Base-by-base conservation (phyloP, 2,113 vertebrate species). In the Centropristis striata region DNA sequence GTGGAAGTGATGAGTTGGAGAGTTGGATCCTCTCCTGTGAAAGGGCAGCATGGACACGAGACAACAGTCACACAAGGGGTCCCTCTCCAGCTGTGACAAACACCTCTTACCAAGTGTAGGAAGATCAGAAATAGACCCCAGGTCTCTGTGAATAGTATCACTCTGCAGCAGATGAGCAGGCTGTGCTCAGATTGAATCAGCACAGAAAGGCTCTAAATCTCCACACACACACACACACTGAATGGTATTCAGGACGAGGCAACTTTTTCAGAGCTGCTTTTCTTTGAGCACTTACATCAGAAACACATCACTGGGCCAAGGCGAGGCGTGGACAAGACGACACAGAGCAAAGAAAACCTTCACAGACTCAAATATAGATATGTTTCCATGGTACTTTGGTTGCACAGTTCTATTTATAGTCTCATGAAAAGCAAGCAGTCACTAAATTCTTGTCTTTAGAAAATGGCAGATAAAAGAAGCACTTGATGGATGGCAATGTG, bases 351-450 rank as follows among this genome's bases (percentile, higher is more conserved):
- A 61, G 39, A 75, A 81, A 66, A 42, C 46, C 51, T 70, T 77
- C 23, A 18, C 37, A 39, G 66, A 58, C n/a, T 90, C 36, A 74
- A 78, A 86, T 55, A 75, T 63, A 84, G 49, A 64, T 21, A 25
- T 20, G 80, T 85, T 90, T 70, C 72, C 68, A 82, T 84, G 78
- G 63, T 20, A 23, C 44, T 88, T 28, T 55, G 15, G n/a, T 51
- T 70, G 20, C 47, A 37, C 64, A 37, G 39, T 32, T 85, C 81
- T 88, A 86, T 90, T 86, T 88, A 32, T 82, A 90, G 74, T 39
- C 25, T 12, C 8, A 9, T 39, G 44, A 89, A 81, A 85, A 87
- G 57, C n/a, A 83, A 58, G 25, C 58, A 53, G 57, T 58, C 12
- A 41, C 65, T 60, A 71, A 87, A 76, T 53, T 63, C 20, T 32